phyloP scores from a whole-genome alignment of 2,797 vertebrate species.

The Acanthis flammea region DNA sequence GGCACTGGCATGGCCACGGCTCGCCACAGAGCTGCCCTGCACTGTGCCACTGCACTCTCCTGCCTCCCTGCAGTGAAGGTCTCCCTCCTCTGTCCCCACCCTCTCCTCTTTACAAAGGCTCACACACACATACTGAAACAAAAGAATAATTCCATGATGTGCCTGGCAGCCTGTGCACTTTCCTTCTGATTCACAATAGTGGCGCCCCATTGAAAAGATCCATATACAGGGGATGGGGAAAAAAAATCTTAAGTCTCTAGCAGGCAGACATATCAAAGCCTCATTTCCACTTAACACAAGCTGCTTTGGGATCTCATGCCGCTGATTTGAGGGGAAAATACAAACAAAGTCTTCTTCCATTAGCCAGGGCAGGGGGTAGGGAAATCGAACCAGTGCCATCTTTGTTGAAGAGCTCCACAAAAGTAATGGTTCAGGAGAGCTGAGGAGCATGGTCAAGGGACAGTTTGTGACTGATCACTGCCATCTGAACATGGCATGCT shows the following conservation, averaged over 20 bases:
- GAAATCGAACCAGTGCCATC: not conserved
- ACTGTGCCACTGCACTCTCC: not conserved
- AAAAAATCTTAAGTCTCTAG: not conserved
- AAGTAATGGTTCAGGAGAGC: constrained; percentile 17
- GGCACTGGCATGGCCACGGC: accelerated
- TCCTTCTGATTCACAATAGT: not conserved
- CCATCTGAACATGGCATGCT: constrained; percentile 10
- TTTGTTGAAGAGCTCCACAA: not conserved
- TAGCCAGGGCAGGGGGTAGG: not conserved
- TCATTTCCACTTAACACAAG: constrained; percentile 28
- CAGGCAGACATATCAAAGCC: not conserved
- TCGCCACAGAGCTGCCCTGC: not conserved
- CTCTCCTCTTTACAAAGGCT: constrained; percentile 40
- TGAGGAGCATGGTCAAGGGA: not conserved
- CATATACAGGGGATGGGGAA: not conserved
- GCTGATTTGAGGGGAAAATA: constrained; percentile 8
- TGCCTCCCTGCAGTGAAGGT: not conserved
- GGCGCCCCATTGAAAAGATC: not conserved
- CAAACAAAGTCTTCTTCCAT: not conserved
- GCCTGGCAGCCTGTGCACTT: not conserved
- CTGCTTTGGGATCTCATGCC: constrained; percentile 10
- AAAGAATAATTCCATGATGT: constrained; percentile 15
- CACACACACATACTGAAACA: constrained; percentile 9
- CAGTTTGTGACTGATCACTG: constrained; percentile 32
- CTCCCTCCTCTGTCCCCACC: not conserved